phyloP scores from a whole-genome alignment of 2,888 invertebrate species.

The Thalpophila matura region DNA sequence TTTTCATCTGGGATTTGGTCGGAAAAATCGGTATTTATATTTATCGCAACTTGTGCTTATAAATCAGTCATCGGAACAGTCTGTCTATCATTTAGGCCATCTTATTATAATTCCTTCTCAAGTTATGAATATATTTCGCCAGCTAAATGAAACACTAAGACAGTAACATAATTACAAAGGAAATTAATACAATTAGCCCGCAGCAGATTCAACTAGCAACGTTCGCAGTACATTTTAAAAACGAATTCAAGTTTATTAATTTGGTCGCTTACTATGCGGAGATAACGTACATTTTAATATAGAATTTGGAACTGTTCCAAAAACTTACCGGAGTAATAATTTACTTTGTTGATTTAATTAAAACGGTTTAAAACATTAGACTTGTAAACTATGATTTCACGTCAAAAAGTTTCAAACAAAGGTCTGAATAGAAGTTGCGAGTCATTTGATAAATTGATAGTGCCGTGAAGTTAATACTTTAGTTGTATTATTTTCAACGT shows the following conservation, averaged over 20 bases:
- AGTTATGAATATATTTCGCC: conserved; percentile 1
- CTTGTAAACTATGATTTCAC: conserved; percentile 47
- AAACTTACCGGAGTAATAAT: conserved; percentile 51
- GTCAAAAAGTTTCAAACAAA: conserved; percentile 47
- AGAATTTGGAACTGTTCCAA: conserved; percentile 56
- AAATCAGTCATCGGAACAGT: too few relatives aligned
- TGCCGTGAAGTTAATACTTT: conserved; percentile 28
- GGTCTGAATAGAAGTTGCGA: conserved; percentile 35
- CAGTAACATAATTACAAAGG: conserved; percentile 4
- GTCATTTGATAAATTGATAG: conserved; percentile 52
- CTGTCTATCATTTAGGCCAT: neutral
- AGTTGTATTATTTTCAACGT: conserved; percentile 33
- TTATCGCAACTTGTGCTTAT: too few relatives aligned
- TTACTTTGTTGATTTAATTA: conserved; percentile 61
- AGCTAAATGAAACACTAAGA: neutral
- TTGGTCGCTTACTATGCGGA: conserved; percentile 38
- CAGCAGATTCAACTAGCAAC: conserved; percentile 17
- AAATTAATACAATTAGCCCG: conserved; percentile 21
- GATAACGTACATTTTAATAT: conserved; percentile 57
- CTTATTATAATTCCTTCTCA: conserved; percentile 1
- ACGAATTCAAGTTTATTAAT: conserved; percentile 57
- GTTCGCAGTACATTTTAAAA: conserved; percentile 33
- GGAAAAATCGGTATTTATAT: too few relatives aligned
- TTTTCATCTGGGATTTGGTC: too few relatives aligned
- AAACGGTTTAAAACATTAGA: conserved; percentile 53